Conservation (phyloP, 2,888 invertebrate genomes). For the Rhagonycha lutea region DNA sequence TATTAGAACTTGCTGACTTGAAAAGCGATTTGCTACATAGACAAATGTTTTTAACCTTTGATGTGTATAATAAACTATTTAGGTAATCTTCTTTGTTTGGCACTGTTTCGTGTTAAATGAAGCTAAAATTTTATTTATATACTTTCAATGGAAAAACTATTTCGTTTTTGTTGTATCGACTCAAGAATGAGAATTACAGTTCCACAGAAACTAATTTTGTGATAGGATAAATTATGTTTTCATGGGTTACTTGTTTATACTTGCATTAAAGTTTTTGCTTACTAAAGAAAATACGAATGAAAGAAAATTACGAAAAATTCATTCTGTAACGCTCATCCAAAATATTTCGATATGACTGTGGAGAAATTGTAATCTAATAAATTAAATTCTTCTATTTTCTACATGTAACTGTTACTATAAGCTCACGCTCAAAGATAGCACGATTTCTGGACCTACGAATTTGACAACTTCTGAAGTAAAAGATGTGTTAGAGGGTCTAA, state of each 20-base stretch:
- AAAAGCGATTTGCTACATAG: background rate
- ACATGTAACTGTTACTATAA: background rate
- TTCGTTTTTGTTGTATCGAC: background rate
- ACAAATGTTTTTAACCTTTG: background rate
- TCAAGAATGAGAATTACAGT: background rate
- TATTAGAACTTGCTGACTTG: background rate
- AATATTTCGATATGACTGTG: background rate
- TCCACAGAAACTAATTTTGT: background rate
- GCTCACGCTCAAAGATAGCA: background rate
- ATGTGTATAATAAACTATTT: background rate
- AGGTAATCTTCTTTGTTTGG: background rate
- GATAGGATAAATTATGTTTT: background rate
- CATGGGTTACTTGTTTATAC: background rate
- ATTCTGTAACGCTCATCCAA: background rate
- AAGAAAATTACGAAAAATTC: background rate
- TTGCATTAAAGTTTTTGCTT: background rate
- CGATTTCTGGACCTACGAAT: too few relatives aligned
- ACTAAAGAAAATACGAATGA: background rate
- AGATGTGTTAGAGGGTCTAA: too few relatives aligned
- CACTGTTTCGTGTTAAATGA: background rate
- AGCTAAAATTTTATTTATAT: background rate
- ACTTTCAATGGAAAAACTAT: background rate
- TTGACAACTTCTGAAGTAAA: too few relatives aligned
- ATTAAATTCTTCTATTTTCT: background rate
- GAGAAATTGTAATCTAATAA: background rate